Base-by-base conservation (phyloP, 2,888 invertebrate species). In the Diadegma fenestrale region DNA sequence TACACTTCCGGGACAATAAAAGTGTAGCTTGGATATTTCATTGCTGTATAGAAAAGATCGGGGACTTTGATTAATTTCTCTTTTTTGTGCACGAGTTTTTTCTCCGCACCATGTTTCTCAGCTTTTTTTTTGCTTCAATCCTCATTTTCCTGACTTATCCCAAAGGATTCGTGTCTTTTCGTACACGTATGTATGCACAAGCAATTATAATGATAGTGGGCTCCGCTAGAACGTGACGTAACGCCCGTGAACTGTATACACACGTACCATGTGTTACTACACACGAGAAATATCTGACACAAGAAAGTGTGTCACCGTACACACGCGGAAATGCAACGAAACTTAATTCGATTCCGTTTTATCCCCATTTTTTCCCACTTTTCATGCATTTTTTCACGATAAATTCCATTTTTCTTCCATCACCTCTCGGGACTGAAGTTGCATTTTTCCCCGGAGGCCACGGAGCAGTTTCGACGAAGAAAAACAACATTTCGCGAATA, bases 261-360 rank as follows among this genome's bases (percentile, higher is more conserved):
- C 51, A 58, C 63, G 30, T 51, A 72, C 41, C 33, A 64, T 37
- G 33, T 63, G 33, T 54, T 63, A 58, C 77, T 63, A n/a, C 54
- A n/a, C 54, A 58, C 75, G 69, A 66, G 30, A 41, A 63, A 73
- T 61, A 76, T 82, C 69, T 75, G 78, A 82, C 68, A 69, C 76
- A 80, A 80, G 84, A 84, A 80, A 84, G 80, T 80, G 19, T 84
- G 80, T 72, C 84, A 48, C 77, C 76, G 71, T 72, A 84, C 80
- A 45, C 76, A 84, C 80, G 37, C 76, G 80, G 80, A 84, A 84
- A 73, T 45, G 64, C 82, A 66, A 19, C 58, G 19, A n/a, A 14
- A 14, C 61, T 22, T 14, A 33, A 58, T 58, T 58, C 14, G 6
- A 5, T 48, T 19, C 33, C n/a, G n/a, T 68, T 72, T 48, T 73